Evolutionary conservation across 2,888 invertebrate genomes (phyloP).

Genomic region (Coleophora flavipennella): DNA sequence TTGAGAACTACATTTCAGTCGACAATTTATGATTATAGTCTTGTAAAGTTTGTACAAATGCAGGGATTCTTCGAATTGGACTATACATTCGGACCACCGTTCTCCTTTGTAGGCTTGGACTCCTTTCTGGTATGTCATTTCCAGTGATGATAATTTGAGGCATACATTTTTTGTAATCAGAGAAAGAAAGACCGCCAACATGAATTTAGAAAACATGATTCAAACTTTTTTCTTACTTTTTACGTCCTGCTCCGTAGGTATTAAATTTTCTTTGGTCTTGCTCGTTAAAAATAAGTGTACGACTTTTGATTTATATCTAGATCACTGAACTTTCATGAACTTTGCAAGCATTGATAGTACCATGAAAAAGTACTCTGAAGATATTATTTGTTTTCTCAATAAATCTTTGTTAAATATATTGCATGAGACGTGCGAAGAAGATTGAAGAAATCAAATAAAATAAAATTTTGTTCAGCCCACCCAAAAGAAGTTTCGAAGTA

Average conservation of each 20-base stretch:
- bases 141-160: conserved; percentile 35
- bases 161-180: conserved; percentile 16
- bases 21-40: conserved; percentile 74
- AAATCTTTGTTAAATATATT: too few species aligned
- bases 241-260: too few species aligned
- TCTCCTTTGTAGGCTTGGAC: conserved; percentile 78
- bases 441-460: too few species aligned
- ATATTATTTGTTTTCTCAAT: too few species aligned
- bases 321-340: conserved; percentile 1
- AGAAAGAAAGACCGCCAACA: conserved; percentile 1
- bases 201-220: too few species aligned
- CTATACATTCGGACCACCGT: conserved; percentile 80
- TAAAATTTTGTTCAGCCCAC: too few species aligned
- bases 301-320: not conserved
- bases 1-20: conserved; percentile 74
- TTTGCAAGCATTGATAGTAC: too few species aligned
- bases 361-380: too few species aligned
- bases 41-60: conserved; percentile 73
- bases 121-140: conserved; percentile 59
- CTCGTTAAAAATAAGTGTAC: conserved; percentile 6
- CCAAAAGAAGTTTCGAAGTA: too few species aligned
- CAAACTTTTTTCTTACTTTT: too few species aligned
- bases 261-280: too few species aligned
- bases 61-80: conserved; percentile 76
- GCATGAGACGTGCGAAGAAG: too few species aligned